A percentile compares a stretch with the other conserved stretches of the same genome.
These are phyloP conservation scores for Dendrocopos noguchii DNA, from an alignment of 2,113 vertebrate species.

Conservation along the genomic window DNA sequence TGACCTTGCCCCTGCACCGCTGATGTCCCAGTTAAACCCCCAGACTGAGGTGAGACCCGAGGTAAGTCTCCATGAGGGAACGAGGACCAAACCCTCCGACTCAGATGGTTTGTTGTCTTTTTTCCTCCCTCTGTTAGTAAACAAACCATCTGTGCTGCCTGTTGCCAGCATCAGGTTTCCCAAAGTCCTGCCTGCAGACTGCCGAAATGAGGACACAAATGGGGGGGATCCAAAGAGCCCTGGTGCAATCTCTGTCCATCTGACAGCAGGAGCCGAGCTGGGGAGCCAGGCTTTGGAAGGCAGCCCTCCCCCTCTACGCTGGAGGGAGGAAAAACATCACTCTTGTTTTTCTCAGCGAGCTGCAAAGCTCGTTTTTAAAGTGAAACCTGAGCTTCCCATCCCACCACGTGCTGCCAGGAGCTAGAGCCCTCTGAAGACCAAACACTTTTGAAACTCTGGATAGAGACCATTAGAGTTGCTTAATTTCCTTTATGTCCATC, in stretches of 20 bases:
- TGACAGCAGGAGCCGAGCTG: not conserved
- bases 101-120: not conserved
- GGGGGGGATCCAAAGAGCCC: not conserved
- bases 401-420: conserved; percentile 48
- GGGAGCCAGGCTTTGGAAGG: conserved; percentile 13
- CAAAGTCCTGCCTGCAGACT: not conserved
- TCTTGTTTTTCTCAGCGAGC: conserved; percentile 51
- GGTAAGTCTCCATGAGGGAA: not conserved
- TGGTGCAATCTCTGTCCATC: rapidly evolving
- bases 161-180: not conserved
- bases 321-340: conserved; percentile 26
- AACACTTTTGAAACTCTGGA: conserved; percentile 52
- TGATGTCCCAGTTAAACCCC: not conserved
- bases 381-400: conserved; percentile 46
- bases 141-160: not conserved
- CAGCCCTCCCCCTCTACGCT: not conserved
- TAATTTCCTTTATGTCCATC: conserved; percentile 69
- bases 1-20: not conserved
- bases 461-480: conserved; percentile 65
- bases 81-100: not conserved
- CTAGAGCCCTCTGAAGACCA: conserved; percentile 24
- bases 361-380: conserved; percentile 60
- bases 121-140: not conserved
- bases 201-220: not conserved
- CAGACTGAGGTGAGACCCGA: not conserved